Evolutionary conservation across 2,113 vertebrate genomes (phyloP).

Genomic region (Pluvianellus socialis): DNA sequence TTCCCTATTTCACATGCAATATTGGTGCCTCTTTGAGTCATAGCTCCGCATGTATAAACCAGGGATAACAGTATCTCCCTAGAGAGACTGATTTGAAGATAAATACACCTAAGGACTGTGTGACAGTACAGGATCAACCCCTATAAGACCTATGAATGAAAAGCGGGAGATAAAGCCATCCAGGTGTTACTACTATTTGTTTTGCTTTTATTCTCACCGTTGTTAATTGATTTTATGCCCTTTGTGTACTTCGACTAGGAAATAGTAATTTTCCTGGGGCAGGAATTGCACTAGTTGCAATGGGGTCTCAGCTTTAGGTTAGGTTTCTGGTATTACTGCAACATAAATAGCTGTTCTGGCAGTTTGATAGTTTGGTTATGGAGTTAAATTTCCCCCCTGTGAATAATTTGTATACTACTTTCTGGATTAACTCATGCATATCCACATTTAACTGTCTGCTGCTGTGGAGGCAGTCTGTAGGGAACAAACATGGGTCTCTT

Average conservation of each 20-base stretch:
- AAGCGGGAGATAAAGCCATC: neutral
- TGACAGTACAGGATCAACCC: neutral
- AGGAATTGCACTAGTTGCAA: neutral
- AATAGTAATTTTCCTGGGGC: neutral
- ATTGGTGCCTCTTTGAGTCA: neutral
- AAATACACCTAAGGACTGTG: neutral
- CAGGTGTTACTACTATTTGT: neutral
- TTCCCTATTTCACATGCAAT: neutral
- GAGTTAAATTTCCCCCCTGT: neutral
- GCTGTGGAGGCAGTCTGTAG: neutral
- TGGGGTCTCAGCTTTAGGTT: conserved; percentile 4
- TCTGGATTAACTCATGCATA: conserved; percentile 11
- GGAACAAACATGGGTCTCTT: neutral
- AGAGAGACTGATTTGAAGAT: neutral
- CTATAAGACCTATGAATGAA: neutral
- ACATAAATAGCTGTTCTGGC: conserved; percentile 8
- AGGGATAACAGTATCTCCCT: neutral
- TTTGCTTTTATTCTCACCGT: neutral
- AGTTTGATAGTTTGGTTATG: conserved; percentile 34
- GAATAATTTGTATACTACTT: conserved; percentile 30
- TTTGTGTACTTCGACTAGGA: neutral
- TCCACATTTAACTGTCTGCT: conserved; percentile 34
- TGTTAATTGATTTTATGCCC: conserved; percentile 6
- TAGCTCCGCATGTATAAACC: neutral
- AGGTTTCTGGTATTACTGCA: conserved; percentile 5